Base-by-base conservation (phyloP, 2,797 vertebrate species). In the Erethizon dorsatum region DNA sequence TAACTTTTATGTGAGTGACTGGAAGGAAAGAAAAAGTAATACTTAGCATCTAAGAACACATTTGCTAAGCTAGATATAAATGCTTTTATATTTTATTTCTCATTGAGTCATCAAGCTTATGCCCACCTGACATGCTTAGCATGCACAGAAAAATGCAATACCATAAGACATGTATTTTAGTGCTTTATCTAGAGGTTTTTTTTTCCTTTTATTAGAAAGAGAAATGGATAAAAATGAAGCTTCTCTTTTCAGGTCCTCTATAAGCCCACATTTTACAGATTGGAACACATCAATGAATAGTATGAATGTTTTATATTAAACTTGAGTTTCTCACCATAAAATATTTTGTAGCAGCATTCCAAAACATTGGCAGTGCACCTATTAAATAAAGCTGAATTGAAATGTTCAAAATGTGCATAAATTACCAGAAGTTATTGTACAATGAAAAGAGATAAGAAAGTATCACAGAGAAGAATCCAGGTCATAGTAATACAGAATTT, bases 401-500 rank as follows among this genome's bases (percentile, higher is more conserved):
- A 82, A 91, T 90, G 59, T 92, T 93, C 37, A 87, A 77, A 82
- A 31, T 50, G 2, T 90, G 4, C 45, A 65, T 90, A 98, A 89
- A 90, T 80, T 93, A 85, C 61, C 24, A 90, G 28, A 98, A 97
- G 75, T 88, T 69, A 63, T 41, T 97, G 6, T 17, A 94, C 82
- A 96, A 88, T 54, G n/a, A 88, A 82, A 97, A 91, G 63, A 96
- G 83, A 94, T 71, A 92, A 69, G 61, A 91, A 82, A 87, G 41
- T 93, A 77, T 96, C 83, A 96, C n/a, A 96, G 73, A 26, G 26
- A 97, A 73, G 26, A 95, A 79, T 83, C 97, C 45, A 97, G 96
- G 28, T 96, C 94, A 50, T 90, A 75, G 92, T 97, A 96, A 90
- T n/a, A 95, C 54, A 80, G 96, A 93, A 98, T 98, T 97, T 97